Evolutionary conservation across 1,140 invertebrate genomes (phyloP).

Genomic region (Papilio polytes): DNA sequence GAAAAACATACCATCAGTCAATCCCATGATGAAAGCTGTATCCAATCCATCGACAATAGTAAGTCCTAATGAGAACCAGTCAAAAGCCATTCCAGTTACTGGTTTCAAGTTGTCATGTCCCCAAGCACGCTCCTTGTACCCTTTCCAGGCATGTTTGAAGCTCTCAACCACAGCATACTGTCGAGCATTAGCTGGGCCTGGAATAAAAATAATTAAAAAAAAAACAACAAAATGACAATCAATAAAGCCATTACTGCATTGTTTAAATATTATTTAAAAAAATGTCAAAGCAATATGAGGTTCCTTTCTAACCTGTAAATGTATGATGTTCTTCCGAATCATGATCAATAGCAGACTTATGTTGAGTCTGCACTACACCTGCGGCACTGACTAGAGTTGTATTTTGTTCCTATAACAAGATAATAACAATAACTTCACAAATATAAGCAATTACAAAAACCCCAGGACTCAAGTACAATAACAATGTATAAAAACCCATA

Average conservation of each 20-base stretch:
- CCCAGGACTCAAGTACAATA: not conserved
- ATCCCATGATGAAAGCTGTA: conserved; percentile 96
- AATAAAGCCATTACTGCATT: too few species aligned
- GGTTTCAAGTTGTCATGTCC: conserved; percentile 97
- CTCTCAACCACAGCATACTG: conserved; percentile 93
- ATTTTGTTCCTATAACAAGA: conserved; percentile 60
- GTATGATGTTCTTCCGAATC: too few species aligned
- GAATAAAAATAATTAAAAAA: conserved; percentile 26
- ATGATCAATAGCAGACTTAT: conserved; percentile 35
- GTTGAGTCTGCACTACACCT: conserved; percentile 38
- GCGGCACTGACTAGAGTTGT: conserved; percentile 58
- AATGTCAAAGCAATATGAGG: too few species aligned
- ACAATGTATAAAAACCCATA: not conserved
- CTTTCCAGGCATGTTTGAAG: conserved; percentile 96
- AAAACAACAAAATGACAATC: too few species aligned
- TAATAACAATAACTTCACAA: too few species aligned
- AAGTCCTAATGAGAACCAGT: conserved; percentile 97
- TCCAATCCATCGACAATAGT: conserved; percentile 96
- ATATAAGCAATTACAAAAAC: too few species aligned
- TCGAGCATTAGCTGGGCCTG: conserved; percentile 90
- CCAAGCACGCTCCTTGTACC: conserved; percentile 96
- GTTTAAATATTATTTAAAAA: too few species aligned
- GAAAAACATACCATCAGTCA: conserved; percentile 89
- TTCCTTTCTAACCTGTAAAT: too few species aligned
- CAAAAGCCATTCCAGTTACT: conserved; percentile 90